Conservation (phyloP, 1,140 invertebrate genomes). For the Homalodisca vitripennis region DNA sequence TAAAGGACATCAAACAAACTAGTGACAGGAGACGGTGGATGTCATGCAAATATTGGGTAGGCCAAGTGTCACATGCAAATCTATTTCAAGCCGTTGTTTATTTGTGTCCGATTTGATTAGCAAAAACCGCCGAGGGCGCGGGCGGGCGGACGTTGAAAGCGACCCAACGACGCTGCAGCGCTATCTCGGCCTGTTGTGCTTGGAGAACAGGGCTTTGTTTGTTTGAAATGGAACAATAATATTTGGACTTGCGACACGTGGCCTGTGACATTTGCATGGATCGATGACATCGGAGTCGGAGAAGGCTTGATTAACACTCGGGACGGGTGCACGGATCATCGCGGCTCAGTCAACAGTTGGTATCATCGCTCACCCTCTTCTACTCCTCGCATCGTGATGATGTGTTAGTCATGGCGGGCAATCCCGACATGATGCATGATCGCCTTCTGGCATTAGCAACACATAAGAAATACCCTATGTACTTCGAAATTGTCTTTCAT, state of each 20-base stretch:
- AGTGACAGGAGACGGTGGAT: neutral
- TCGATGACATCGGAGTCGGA: constrained; percentile 4
- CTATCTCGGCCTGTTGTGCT: neutral
- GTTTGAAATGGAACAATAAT: neutral
- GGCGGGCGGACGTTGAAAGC: neutral
- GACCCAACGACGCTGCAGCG: neutral
- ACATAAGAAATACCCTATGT: too few species aligned
- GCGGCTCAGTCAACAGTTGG: neutral
- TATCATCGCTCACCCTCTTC: neutral
- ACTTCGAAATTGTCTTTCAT: too few species aligned
- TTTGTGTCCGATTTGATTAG: constrained; percentile 9
- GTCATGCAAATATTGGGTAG: constrained; percentile 17
- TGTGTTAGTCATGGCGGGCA: too few species aligned
- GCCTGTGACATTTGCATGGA: constrained; percentile 4
- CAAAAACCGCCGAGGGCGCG: neutral
- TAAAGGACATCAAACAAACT: neutral
- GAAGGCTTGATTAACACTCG: neutral
- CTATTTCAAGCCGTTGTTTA: constrained; percentile 23
- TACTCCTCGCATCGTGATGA: neutral
- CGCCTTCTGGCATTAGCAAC: too few species aligned
- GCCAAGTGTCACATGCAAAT: constrained; percentile 20
- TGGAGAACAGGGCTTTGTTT: neutral
- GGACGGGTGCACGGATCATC: neutral
- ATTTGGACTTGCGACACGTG: neutral
- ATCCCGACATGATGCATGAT: too few species aligned